Conservation (phyloP, 2,888 invertebrate genomes). For the Stratiomys singularior region DNA sequence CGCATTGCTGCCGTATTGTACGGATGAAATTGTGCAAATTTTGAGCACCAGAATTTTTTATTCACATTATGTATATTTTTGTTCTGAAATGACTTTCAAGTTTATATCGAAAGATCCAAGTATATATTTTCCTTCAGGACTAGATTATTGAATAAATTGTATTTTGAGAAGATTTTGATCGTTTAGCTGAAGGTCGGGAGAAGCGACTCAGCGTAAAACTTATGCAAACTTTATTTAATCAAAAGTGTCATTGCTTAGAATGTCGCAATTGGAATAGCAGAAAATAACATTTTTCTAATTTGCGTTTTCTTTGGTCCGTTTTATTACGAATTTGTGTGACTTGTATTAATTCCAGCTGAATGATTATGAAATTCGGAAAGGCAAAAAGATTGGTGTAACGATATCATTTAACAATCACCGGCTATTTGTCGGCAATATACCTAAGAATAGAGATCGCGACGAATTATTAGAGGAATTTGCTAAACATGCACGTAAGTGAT, state of each 20-base stretch:
- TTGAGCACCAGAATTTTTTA: constrained; percentile 43
- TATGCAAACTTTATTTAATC: background rate
- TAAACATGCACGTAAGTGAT: constrained; percentile 98
- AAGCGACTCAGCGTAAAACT: background rate
- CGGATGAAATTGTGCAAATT: constrained; percentile 42
- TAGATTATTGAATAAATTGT: constrained; percentile 27
- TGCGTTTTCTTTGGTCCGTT: constrained; percentile 52
- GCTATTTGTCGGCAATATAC: constrained; percentile 99
- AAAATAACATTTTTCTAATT: constrained; percentile 48
- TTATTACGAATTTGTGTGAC: constrained; percentile 60
- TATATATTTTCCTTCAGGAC: constrained; percentile 4
- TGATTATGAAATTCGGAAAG: constrained; percentile 99
- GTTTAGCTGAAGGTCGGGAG: constrained; percentile 17
- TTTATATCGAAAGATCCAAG: constrained; percentile 25
- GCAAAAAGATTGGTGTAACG: constrained; percentile 99
- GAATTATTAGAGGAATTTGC: constrained; percentile 99
- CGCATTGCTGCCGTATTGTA: constrained; percentile 29
- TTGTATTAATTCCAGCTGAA: constrained; percentile 96
- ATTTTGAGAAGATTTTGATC: constrained; percentile 15
- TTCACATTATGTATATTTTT: constrained; percentile 44
- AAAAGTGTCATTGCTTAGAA: constrained; percentile 24
- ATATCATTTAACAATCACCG: constrained; percentile 99
- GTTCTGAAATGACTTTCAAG: constrained; percentile 33
- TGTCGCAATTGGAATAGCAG: constrained; percentile 10
- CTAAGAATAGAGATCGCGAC: constrained; percentile 99